These are phyloP conservation scores for Lucinisca nassula DNA, from an alignment of 2,888 invertebrate species.

Conservation along the genomic window DNA sequence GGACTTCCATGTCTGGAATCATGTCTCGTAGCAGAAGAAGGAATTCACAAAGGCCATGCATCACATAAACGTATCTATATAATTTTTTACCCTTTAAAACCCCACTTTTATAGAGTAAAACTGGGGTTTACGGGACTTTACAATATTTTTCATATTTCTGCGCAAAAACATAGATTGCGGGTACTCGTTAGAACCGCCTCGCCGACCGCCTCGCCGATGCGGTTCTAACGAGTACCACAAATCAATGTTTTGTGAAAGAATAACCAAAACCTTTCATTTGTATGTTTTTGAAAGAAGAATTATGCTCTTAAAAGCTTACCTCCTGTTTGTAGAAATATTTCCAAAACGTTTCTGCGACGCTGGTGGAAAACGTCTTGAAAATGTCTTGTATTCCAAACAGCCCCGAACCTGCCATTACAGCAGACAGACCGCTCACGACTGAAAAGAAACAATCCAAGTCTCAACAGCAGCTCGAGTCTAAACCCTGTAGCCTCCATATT, in stretches of 20 bases:
- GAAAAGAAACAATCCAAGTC: background rate
- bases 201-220: too few relatives aligned
- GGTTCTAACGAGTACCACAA: too few relatives aligned
- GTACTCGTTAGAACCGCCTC: too few relatives aligned
- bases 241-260: too few relatives aligned
- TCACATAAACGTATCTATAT: too few relatives aligned
- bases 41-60: too few relatives aligned
- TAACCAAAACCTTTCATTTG: background rate
- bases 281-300: background rate
- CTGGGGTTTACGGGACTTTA: too few relatives aligned
- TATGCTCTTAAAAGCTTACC: background rate
- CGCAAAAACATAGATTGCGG: too few relatives aligned
- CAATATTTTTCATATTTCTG: too few relatives aligned
- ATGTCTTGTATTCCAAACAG: slow-evolving; percentile 42
- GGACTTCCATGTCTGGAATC: background rate
- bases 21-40: too few relatives aligned
- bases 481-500: background rate
- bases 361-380: slow-evolving; percentile 34
- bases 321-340: slow-evolving; percentile 30
- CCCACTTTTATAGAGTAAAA: too few relatives aligned
- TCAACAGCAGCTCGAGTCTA: background rate
- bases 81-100: too few relatives aligned
- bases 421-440: background rate
- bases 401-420: slow-evolving; percentile 24
- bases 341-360: slow-evolving; percentile 47